Evolutionary conservation across 2,888 invertebrate genomes (phyloP).

Genomic region (Nomada fucata): DNA sequence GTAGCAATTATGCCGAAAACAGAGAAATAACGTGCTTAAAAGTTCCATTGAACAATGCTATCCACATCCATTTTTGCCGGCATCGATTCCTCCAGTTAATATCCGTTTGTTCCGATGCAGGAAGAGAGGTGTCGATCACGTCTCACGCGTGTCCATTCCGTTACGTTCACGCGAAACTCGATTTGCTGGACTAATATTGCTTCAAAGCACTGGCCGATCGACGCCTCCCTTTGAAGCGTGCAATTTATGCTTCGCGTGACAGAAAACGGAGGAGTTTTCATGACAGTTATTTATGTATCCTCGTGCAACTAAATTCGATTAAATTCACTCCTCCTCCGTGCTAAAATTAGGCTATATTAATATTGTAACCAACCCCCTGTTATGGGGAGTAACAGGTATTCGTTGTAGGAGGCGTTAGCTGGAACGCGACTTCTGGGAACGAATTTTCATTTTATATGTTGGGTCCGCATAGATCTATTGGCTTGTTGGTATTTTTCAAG

Average conservation of each 20-base stretch:
- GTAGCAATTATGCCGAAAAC: background rate
- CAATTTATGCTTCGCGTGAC: conserved; percentile 29
- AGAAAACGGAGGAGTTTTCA: conserved; percentile 36
- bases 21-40: background rate
- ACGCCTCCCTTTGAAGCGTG: conserved; percentile 32
- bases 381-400: background rate
- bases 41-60: background rate
- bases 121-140: conserved; percentile 65
- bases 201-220: conserved; percentile 57
- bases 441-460: too few species aligned
- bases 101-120: conserved; percentile 43
- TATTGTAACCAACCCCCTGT: background rate
- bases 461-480: too few species aligned
- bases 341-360: conserved; percentile 14
- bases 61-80: background rate
- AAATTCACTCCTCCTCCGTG: background rate
- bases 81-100: conserved; percentile 29
- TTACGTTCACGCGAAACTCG: conserved; percentile 65
- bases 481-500: too few species aligned
- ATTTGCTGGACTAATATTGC: conserved; percentile 70
- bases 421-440: too few species aligned
- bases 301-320: conserved; percentile 23
- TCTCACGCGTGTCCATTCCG: conserved; percentile 66
- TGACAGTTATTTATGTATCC: conserved; percentile 33
- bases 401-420: too few species aligned